Conservation (phyloP, 2,888 invertebrate species). For the Notocelia uddmanniana region DNA sequence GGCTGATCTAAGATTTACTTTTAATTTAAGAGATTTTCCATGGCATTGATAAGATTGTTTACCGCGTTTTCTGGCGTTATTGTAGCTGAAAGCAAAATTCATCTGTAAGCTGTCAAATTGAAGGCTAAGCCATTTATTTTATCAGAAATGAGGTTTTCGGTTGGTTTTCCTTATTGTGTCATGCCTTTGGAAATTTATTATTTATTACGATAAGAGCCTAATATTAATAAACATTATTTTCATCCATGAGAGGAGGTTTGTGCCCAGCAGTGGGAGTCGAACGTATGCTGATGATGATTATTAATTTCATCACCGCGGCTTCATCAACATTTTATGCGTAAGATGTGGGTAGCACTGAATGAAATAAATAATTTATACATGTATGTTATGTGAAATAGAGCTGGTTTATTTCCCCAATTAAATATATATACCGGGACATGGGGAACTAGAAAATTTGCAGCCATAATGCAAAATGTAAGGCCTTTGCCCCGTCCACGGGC, state of each 20-base stretch:
- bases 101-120: not conserved
- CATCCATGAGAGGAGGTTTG: no score
- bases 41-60: not conserved
- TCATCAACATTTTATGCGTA: no score
- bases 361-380: not conserved
- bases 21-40: conserved; percentile 19
- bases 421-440: not conserved
- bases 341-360: not conserved
- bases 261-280: no score
- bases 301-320: no score
- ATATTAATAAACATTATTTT: not conserved
- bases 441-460: not conserved
- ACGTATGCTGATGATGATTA: no score
- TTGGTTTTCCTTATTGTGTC: not conserved
- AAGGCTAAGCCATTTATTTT: not conserved
- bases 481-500: not conserved
- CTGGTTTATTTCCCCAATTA: not conserved
- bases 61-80: not conserved
- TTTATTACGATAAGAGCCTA: not conserved
- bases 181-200: not conserved
- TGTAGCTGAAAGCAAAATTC: not conserved
- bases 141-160: not conserved
- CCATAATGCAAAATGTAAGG: not conserved
- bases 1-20: conserved; percentile 15
- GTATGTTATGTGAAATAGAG: not conserved